A percentile compares a stretch with the other conserved stretches of the same genome.
These are phyloP conservation scores for Tanaodytes sp. DNA, from an alignment of 2,888 invertebrate species.

Conservation along the genomic window DNA sequence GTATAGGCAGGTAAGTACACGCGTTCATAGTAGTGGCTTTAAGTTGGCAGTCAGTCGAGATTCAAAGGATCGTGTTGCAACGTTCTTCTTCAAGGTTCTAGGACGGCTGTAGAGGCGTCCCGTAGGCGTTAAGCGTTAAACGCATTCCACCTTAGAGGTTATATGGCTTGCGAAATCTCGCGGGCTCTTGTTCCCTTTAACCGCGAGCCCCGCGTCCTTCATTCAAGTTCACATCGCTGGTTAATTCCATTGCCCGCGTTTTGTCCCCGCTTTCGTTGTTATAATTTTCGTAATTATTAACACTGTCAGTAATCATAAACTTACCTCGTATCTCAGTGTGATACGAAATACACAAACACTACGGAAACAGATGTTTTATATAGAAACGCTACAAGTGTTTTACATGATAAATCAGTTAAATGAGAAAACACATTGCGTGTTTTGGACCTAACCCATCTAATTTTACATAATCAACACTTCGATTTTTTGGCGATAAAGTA, in stretches of 20 bases:
- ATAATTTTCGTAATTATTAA: no score
- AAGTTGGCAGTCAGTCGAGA: conserved; percentile 69
- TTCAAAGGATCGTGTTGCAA: conserved; percentile 72
- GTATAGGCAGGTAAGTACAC: conserved; percentile 56
- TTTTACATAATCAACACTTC: no score
- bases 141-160: conserved; percentile 73
- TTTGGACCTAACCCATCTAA: no score
- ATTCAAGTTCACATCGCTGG: conserved; percentile 69
- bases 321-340: no score
- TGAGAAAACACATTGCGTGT: no score
- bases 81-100: conserved; percentile 71
- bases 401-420: no score
- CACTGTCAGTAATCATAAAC: no score
- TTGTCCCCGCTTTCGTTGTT: no score
- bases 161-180: conserved; percentile 67
- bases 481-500: no score
- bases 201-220: conserved; percentile 70
- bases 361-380: no score
- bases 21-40: conserved; percentile 58
- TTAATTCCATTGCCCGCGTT: conserved; percentile 29
- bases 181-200: conserved; percentile 66
- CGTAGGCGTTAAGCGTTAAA: conserved; percentile 73
- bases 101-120: conserved; percentile 69
- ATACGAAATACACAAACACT: no score
- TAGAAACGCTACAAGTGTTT: no score